Evolutionary conservation across 1,140 invertebrate genomes (phyloP).

Genomic region (Belonocnema kinseyi): DNA sequence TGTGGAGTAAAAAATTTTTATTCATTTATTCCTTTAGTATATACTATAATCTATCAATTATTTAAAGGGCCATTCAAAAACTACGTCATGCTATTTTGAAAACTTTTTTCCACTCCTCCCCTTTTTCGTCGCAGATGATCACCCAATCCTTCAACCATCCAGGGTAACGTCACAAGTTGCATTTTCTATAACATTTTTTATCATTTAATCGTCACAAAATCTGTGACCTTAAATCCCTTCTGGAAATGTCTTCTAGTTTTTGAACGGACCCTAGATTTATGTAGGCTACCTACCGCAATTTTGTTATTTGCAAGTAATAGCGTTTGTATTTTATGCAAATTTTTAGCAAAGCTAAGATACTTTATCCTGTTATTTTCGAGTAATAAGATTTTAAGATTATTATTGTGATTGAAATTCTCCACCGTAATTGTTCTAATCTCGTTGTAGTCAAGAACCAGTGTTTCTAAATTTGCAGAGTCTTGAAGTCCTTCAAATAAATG

Average conservation of each 20-base stretch:
- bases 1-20: slow-evolving; percentile 7
- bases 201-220: too few relatives aligned
- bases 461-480: slow-evolving; percentile 41
- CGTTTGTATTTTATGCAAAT: slow-evolving; percentile 42
- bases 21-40: too few relatives aligned
- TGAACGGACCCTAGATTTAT: neutral
- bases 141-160: too few relatives aligned
- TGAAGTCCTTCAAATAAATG: slow-evolving; percentile 40
- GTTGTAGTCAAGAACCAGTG: slow-evolving; percentile 51
- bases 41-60: too few relatives aligned
- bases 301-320: slow-evolving; percentile 53
- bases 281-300: slow-evolving; percentile 40
- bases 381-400: slow-evolving; percentile 45
- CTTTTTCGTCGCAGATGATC: too few relatives aligned
- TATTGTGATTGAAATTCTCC: slow-evolving; percentile 40
- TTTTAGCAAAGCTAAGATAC: slow-evolving; percentile 46
- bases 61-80: too few relatives aligned
- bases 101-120: too few relatives aligned
- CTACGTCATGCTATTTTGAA: too few relatives aligned
- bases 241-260: too few relatives aligned
- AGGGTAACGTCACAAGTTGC: too few relatives aligned
- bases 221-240: too few relatives aligned
- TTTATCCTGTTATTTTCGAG: slow-evolving; percentile 54
- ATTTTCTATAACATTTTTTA: too few relatives aligned
- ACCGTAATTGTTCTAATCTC: slow-evolving; percentile 42